Conservation (phyloP, 2,113 vertebrate species). For the Indicator indicator region DNA sequence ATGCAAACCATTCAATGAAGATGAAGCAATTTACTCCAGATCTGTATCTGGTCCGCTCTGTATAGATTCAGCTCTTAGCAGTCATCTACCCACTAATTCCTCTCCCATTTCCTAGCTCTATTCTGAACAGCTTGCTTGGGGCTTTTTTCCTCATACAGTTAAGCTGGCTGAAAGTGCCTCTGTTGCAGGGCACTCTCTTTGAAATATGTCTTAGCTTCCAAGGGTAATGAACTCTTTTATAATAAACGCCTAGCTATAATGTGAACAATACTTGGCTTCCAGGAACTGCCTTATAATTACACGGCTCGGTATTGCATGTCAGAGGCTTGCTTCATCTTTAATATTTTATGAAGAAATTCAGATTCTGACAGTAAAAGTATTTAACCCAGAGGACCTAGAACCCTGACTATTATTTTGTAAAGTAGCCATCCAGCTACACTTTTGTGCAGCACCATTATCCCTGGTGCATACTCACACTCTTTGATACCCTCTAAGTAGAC, state of each 20-base stretch:
- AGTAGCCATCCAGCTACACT: conserved; percentile 81
- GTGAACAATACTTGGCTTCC: conserved; percentile 74
- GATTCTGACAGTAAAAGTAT: conserved; percentile 83
- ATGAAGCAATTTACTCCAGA: not conserved
- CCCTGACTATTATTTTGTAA: conserved; percentile 78
- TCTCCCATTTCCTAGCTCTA: conserved; percentile 52
- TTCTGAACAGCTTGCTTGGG: conserved; percentile 42
- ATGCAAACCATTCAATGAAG: not conserved
- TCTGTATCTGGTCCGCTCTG: not conserved
- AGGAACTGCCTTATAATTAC: conserved; percentile 79
- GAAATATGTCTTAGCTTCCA: conserved; percentile 73
- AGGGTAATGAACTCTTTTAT: conserved; percentile 82
- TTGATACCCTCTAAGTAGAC: conserved; percentile 82
- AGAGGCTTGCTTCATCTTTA: conserved; percentile 78
- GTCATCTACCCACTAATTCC: conserved; percentile 12
- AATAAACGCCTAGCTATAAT: conserved; percentile 77
- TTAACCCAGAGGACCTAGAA: conserved; percentile 83
- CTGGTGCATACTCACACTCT: conserved; percentile 81
- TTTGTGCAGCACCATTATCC: conserved; percentile 78
- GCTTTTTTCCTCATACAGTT: conserved; percentile 24
- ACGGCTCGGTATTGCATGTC: conserved; percentile 71
- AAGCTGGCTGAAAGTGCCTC: conserved; percentile 56
- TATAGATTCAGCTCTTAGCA: not conserved
- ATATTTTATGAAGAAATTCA: conserved; percentile 86
- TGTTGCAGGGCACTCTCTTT: conserved; percentile 58